Evolutionary conservation across 2,888 invertebrate species (phyloP), one percentile per base, ranked within the genome.

Genomic region (Synanthedon myopaeformis): DNA sequence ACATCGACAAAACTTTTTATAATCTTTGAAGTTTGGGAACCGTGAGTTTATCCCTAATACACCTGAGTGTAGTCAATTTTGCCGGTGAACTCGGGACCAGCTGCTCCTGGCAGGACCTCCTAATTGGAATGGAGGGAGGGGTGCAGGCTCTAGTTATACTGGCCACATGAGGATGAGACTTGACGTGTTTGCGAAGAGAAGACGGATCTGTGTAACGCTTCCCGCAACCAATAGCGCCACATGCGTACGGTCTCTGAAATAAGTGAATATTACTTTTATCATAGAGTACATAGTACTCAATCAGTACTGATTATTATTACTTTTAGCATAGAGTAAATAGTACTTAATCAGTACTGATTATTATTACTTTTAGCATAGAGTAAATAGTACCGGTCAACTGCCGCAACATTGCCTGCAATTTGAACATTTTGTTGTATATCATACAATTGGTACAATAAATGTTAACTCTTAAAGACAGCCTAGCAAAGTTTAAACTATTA

Each of bases 151-250:
- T 65, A 0, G 87, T 84, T 1, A 83, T 78, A 55, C 72, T 75
- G 14, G 76, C 64, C 53, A 82, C 69, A 66, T 87, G 87, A 1
- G 87, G 87, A 66, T 96, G 95, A 62, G 94, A 96, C 72, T 97
- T 96, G 19, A 96, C 95, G 81, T 97, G 97, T 71, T 97, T 97
- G 42, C 97, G 89, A 1, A 97, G 89, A 52, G 96, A 96, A 53
- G 96, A 96, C 0, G 97, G 97, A 75, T 97, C 97, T 0, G 97
- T 97, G 85, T 97, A 97, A 42, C 96, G 92, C 76, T 97, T 97
- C 5, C 91, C 92, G 71, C 97, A 97, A 1, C 96, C 96, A 0
- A 89, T 82, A 14, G 95, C 92, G 65, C 96, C 95, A 65, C 97
- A 97, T 1, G 95, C 95, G 79, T 97, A 97, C 0, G 97, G 97